Evolutionary conservation across 2,888 invertebrate genomes (phyloP).

Genomic region (Chouioia cunea): DNA sequence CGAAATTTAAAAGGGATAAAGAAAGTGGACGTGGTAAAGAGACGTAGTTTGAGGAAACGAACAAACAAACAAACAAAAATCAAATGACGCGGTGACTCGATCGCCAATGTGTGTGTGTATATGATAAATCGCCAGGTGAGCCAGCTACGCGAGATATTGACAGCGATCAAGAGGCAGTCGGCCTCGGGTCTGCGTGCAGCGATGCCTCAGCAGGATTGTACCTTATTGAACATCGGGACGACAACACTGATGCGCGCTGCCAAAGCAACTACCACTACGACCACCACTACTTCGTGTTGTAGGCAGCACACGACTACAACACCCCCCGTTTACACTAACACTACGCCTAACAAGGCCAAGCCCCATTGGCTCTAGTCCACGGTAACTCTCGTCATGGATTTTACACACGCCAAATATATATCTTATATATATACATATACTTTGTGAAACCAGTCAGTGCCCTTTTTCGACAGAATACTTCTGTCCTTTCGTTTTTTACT

Average conservation of each 20-base stretch:
- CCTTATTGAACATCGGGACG: slow-evolving; percentile 68
- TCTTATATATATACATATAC: no score
- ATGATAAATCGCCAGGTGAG: slow-evolving; percentile 61
- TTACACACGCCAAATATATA: slow-evolving; percentile 49
- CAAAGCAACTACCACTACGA: slow-evolving; percentile 37
- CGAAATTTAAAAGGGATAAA: no score
- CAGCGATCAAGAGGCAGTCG: slow-evolving; percentile 66
- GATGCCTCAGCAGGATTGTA: slow-evolving; percentile 65
- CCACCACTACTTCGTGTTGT: slow-evolving; percentile 62
- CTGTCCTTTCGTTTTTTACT: background rate
- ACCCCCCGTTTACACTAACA: slow-evolving; percentile 68
- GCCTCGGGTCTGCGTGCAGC: slow-evolving; percentile 63
- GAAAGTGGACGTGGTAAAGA: no score
- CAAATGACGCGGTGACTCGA: slow-evolving; percentile 5
- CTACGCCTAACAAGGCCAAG: slow-evolving; percentile 63
- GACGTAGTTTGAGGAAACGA: slow-evolving; percentile 12
- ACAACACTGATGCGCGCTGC: slow-evolving; percentile 65
- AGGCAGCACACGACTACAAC: slow-evolving; percentile 67
- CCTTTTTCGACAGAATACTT: background rate
- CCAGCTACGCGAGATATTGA: slow-evolving; percentile 68
- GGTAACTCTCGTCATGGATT: slow-evolving; percentile 69
- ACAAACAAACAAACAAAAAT: background rate
- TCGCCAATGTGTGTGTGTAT: slow-evolving; percentile 24
- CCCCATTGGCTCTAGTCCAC: slow-evolving; percentile 68
- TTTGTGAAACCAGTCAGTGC: no score